Conservation (phyloP, 2,113 vertebrate genomes). For the Dinomys branickii region DNA sequence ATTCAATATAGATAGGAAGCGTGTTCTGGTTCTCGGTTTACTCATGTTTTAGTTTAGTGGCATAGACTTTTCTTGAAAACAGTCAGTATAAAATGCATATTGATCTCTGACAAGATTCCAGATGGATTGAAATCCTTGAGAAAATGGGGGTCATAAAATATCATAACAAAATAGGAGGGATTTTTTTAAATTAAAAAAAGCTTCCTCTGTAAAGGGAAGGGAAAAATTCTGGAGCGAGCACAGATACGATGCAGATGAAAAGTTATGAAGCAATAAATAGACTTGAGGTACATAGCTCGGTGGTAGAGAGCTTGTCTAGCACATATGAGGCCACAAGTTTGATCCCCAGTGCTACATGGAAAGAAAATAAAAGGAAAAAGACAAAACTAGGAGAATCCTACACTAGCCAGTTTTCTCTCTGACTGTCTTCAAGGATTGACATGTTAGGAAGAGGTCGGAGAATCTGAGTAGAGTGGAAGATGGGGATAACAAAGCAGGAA, state of each 20-base stretch:
- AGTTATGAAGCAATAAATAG: not conserved
- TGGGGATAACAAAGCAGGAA: not conserved
- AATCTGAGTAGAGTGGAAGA: not conserved
- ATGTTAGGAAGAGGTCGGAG: not conserved
- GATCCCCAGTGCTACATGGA: not conserved
- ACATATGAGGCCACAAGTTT: not conserved
- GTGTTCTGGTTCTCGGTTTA: not conserved
- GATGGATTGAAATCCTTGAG: not conserved
- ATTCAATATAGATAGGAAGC: not conserved
- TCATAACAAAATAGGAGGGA: not conserved
- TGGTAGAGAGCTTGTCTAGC: not conserved
- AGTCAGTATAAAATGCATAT: not conserved
- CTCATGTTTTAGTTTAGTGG: not conserved
- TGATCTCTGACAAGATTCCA: not conserved
- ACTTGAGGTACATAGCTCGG: not conserved
- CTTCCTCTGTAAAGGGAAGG: not conserved
- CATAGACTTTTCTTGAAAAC: not conserved
- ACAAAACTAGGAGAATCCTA: not conserved
- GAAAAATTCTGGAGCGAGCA: not conserved
- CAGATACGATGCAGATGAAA: not conserved
- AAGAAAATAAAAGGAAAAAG: not conserved
- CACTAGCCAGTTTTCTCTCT: not conserved
- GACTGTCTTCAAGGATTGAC: slow-evolving; percentile 23
- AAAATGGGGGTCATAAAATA: not conserved
- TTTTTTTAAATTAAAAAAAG: not conserved